These are phyloP conservation scores for Caretta caretta DNA, from an alignment of 2,113 vertebrate species.

Conservation along the genomic window DNA sequence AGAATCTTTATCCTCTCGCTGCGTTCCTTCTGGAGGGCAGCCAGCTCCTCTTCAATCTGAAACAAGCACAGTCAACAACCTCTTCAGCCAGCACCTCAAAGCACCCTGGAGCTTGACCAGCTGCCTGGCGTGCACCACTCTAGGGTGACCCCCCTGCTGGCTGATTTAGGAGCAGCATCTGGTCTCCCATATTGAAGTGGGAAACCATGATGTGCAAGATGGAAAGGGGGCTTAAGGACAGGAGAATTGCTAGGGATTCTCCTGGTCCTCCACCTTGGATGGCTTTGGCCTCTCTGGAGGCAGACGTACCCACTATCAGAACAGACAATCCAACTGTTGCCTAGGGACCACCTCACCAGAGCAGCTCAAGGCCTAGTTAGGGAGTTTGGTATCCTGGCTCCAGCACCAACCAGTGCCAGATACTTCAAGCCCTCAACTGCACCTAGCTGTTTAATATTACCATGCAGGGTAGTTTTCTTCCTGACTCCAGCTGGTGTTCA, in stretches of 20 bases:
- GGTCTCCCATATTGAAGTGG: not conserved
- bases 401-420: not conserved
- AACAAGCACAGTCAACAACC: constrained; percentile 38
- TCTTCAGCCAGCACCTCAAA: not conserved
- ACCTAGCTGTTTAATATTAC: not conserved
- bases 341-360: not conserved
- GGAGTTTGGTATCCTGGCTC: not conserved
- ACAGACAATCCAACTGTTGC: not conserved
- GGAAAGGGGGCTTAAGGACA: not conserved
- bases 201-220: not conserved
- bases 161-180: not conserved
- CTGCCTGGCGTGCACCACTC: not conserved
- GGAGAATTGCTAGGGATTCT: not conserved
- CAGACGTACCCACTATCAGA: not conserved
- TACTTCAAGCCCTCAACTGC: not conserved
- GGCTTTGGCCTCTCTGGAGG: not conserved
- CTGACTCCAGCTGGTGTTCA: not conserved
- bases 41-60: constrained; percentile 98
- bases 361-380: not conserved
- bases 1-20: constrained; percentile 96
- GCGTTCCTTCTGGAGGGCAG: constrained; percentile 97
- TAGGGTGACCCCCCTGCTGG: not conserved
- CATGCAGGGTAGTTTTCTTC: not conserved
- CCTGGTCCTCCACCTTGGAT: not conserved
- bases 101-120: not conserved